Conservation (phyloP, 2,888 invertebrate species). For the Quadriops clusia region DNA sequence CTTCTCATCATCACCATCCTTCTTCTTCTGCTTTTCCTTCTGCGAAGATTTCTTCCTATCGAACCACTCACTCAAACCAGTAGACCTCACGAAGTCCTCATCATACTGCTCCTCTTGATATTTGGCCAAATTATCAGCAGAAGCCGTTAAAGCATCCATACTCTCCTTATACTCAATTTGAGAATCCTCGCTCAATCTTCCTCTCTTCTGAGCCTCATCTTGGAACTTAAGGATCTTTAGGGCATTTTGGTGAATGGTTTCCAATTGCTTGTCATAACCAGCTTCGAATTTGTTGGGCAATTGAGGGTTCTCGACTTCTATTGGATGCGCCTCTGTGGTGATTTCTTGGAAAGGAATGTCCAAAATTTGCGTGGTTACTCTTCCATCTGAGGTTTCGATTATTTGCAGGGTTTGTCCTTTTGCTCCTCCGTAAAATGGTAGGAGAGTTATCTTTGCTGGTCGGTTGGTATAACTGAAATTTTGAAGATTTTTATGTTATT, state of each 20-base stretch:
- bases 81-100: constrained; percentile 18
- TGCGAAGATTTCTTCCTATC: constrained; percentile 27
- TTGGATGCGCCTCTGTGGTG: constrained; percentile 4
- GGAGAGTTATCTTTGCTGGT: constrained; percentile 26
- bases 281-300: constrained; percentile 27
- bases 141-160: constrained; percentile 34
- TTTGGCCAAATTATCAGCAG: constrained; percentile 28
- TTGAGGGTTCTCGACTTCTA: constrained; percentile 29
- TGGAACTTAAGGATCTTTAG: constrained; percentile 47
- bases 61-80: constrained; percentile 27
- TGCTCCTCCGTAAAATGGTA: constrained; percentile 62
- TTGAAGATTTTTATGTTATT: not conserved
- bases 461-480: constrained; percentile 8
- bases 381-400: constrained; percentile 42
- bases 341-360: constrained; percentile 6
- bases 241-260: constrained; percentile 46
- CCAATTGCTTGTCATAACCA: constrained; percentile 43
- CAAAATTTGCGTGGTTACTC: constrained; percentile 31
- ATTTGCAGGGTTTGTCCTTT: constrained; percentile 57
- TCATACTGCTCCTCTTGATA: constrained; percentile 25
- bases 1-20: constrained; percentile 18
- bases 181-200: constrained; percentile 42
- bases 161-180: constrained; percentile 46
- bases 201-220: constrained; percentile 47
- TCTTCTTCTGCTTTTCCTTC: constrained; percentile 19